phyloP scores from a whole-genome alignment of 1,140 invertebrate genomes.

The Euura lappo region DNA sequence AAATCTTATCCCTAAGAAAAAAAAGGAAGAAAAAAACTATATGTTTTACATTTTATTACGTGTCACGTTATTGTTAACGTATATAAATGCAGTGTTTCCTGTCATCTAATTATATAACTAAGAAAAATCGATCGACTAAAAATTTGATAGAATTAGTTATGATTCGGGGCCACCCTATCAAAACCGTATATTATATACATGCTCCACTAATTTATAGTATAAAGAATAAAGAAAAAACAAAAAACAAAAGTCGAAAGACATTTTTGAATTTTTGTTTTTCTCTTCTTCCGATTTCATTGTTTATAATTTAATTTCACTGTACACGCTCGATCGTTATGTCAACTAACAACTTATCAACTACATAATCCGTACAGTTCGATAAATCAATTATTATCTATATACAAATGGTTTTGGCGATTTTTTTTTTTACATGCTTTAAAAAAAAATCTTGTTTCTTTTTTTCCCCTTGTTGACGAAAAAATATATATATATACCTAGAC shows the following conservation, averaged over 20 bases:
- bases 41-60: neutral
- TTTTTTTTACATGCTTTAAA: too few relatives aligned
- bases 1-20: neutral
- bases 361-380: slow-evolving; percentile 36
- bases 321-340: slow-evolving; percentile 34
- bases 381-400: slow-evolving; percentile 40
- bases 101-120: too few relatives aligned
- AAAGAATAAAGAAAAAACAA: neutral
- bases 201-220: neutral
- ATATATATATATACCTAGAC: slow-evolving; percentile 34
- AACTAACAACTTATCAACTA: slow-evolving; percentile 22
- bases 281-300: slow-evolving; percentile 10
- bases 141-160: too few relatives aligned
- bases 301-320: slow-evolving; percentile 47
- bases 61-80: too few relatives aligned
- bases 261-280: too few relatives aligned
- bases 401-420: slow-evolving; percentile 49
- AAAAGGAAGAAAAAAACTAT: slow-evolving; percentile 26
- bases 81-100: too few relatives aligned
- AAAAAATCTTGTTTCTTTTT: too few relatives aligned
- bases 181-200: neutral
- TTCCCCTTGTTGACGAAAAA: too few relatives aligned
- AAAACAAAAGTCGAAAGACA: too few relatives aligned
- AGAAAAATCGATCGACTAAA: too few relatives aligned
- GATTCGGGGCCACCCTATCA: too few relatives aligned